Conservation (phyloP, 2,113 vertebrate species). For the Triplophysa tibetana region DNA sequence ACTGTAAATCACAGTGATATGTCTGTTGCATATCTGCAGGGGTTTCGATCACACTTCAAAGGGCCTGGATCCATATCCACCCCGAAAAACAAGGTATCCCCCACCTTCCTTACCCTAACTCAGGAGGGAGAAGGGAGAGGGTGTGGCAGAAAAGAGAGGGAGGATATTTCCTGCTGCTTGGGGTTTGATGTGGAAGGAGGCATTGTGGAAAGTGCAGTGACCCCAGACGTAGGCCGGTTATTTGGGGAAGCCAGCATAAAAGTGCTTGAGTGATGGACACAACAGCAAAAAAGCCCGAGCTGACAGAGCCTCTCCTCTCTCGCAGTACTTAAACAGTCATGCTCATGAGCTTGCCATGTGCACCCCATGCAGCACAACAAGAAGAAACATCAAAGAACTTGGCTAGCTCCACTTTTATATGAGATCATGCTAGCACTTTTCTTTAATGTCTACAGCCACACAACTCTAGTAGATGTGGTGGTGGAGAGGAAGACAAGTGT, state of each 20-base stretch:
- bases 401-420: constrained; percentile 19
- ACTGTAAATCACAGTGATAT: constrained; percentile 50
- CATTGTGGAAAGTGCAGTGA: constrained; percentile 41
- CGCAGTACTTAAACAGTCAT: constrained; percentile 29
- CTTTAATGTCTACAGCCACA: constrained; percentile 26
- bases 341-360: constrained; percentile 54
- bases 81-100: constrained; percentile 12
- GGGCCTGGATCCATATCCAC: background rate
- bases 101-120: background rate
- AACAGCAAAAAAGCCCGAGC: background rate
- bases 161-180: constrained; percentile 31
- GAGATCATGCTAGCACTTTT: constrained; percentile 47
- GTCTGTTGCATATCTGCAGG: constrained; percentile 19
- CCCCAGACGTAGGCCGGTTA: constrained; percentile 15
- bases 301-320: constrained; percentile 35
- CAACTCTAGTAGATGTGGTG: constrained; percentile 8
- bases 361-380: constrained; percentile 42
- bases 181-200: constrained; percentile 44
- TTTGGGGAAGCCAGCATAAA: constrained; percentile 32
- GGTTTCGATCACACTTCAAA: constrained; percentile 34
- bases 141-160: constrained; percentile 1
- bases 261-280: constrained; percentile 19
- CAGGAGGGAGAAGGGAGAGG: background rate
- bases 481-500: background rate
- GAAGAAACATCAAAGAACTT: constrained; percentile 53